A percentile compares a stretch with the other conserved stretches of the same genome.
Evolutionary conservation across 2,888 invertebrate genomes (phyloP).

Genomic region (Agrochola macilenta): DNA sequence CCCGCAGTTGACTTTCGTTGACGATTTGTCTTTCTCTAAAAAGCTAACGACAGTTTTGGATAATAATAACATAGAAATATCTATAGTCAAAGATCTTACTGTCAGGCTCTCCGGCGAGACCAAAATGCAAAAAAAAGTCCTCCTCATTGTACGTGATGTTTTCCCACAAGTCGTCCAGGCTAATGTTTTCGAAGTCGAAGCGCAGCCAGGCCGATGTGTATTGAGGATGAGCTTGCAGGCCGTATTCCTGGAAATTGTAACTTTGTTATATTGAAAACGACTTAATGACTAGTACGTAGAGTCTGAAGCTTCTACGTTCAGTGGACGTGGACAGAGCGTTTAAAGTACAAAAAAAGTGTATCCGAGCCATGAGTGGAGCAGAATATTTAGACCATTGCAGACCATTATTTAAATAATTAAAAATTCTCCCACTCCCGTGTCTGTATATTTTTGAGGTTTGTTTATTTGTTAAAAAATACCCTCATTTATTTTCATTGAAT

Average conservation of each 20-base stretch:
- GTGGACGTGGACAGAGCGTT: too few relatives aligned
- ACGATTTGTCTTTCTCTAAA: neutral
- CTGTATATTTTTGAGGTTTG: too few relatives aligned
- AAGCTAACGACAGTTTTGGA: neutral
- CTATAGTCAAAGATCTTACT: constrained; percentile 80
- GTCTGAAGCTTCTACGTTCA: too few relatives aligned
- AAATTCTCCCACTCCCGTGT: too few relatives aligned
- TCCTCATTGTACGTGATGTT: constrained; percentile 90
- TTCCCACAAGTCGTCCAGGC: constrained; percentile 90
- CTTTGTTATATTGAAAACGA: neutral
- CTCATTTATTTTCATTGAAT: too few relatives aligned
- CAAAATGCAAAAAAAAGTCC: constrained; percentile 90
- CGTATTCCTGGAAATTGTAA: constrained; percentile 83
- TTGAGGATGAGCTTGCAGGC: constrained; percentile 87
- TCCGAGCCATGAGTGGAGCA: too few relatives aligned
- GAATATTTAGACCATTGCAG: too few relatives aligned
- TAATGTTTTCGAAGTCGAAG: constrained; percentile 90
- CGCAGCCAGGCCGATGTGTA: constrained; percentile 89
- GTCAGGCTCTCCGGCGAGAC: constrained; percentile 83
- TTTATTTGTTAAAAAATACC: too few relatives aligned
- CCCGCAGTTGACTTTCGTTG: neutral
- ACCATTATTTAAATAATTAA: too few relatives aligned
- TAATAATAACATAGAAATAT: neutral
- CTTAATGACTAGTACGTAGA: neutral
- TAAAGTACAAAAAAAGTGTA: too few relatives aligned